Conservation (phyloP, 1,140 invertebrate genomes). For the Drosophila bocki region DNA sequence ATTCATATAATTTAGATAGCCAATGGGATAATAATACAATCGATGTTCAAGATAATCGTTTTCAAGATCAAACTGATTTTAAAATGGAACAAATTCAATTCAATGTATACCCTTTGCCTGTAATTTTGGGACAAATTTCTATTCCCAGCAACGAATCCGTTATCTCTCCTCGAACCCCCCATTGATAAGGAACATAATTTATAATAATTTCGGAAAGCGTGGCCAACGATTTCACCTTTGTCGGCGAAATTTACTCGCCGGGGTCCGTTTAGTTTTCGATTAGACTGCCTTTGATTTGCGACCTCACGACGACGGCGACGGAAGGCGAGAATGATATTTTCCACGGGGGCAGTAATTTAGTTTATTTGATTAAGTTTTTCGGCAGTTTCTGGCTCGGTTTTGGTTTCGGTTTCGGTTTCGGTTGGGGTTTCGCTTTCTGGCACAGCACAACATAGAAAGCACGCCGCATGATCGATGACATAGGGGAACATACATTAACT, state of each 20-base stretch:
- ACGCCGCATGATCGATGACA: constrained; percentile 81
- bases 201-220: constrained; percentile 79
- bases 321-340: constrained; percentile 63
- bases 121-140: background rate
- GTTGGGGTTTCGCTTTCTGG: constrained; percentile 27
- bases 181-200: constrained; percentile 80
- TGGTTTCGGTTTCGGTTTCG: background rate
- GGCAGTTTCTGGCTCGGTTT: constrained; percentile 31
- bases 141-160: constrained; percentile 21
- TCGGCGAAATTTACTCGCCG: constrained; percentile 77
- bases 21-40: background rate
- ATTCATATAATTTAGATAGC: too few relatives aligned
- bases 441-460: constrained; percentile 65
- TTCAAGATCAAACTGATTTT: background rate
- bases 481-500: constrained; percentile 75
- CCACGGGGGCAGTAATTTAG: constrained; percentile 66
- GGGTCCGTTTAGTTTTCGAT: constrained; percentile 80
- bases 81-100: background rate
- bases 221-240: constrained; percentile 74
- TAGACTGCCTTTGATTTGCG: constrained; percentile 81
- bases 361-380: constrained; percentile 80
- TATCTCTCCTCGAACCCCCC: constrained; percentile 31
- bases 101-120: too few relatives aligned
- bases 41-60: background rate
- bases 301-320: constrained; percentile 65